Base-by-base conservation (phyloP, 2,797 vertebrate genomes). In the Triplophysa bombifrons region DNA sequence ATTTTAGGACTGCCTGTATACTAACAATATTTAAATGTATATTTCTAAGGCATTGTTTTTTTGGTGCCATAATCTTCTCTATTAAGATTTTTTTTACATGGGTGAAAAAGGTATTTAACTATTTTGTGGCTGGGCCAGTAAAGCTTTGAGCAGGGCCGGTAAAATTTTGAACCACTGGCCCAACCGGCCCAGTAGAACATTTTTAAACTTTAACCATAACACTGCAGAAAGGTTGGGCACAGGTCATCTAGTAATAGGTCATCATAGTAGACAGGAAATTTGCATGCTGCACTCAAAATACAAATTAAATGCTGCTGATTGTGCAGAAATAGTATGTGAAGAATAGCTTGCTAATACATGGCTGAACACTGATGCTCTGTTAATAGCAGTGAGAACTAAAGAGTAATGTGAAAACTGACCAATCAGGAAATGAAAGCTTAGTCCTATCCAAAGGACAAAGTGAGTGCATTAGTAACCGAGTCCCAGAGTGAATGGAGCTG, bases 401-500 rank as follows among this genome's bases (percentile, higher is more conserved):
- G 14, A 46, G 38, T 48, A 73, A 80, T 67, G 51, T 83, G 80
- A 78, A 85, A 75, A 69, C 64, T 78, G 82, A 71, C 86, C 67
- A 86, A 80, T 86, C 82, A 84, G 71, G 84, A 84, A 84, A 83
- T 86, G 84, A 85, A 66, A 87, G 72, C 78, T 65, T 76, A 82
- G 84, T 84, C 81, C 79, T 85, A 9, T 88, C 83, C 84, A 85
- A 89, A 85, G 87, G 84, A 72, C 56, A 6, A 65, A 34, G 76
- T 64, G 20, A 70, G 65, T 86, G 89, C 89, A 91, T 93, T 91
- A 90, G 90, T 91, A 93, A 91, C 85, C 85, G 83, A 84, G 88
- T 90, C 34, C 34, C 88, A 78, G 85, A 87, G 80, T 64, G 66
- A 78, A 70, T 75, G 79, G 85, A 84, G 85, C 84, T 90, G 89